phyloP scores from a whole-genome alignment of 2,113 vertebrate genomes.

The Elephantulus edwardii region DNA sequence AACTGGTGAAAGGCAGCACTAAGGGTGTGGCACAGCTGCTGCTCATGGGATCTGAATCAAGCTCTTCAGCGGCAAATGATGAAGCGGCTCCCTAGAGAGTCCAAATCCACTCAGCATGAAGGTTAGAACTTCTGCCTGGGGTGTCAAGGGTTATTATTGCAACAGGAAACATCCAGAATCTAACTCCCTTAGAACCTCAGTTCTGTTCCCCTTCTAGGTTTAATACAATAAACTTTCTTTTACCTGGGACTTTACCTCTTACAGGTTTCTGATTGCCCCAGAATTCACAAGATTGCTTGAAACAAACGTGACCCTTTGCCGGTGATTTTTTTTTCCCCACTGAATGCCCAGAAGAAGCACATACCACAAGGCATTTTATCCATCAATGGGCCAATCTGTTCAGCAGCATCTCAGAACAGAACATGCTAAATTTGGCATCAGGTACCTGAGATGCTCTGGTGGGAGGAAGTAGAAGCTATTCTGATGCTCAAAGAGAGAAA shows the following conservation, averaged over 20 bases:
- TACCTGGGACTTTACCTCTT: background rate
- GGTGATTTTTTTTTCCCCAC: background rate
- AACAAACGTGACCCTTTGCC: background rate
- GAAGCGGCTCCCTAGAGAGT: background rate
- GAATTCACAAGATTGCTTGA: slow-evolving; percentile 25
- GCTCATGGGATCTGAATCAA: background rate
- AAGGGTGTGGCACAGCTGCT: background rate
- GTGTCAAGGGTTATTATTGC: background rate
- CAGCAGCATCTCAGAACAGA: slow-evolving; percentile 58
- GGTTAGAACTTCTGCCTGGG: background rate
- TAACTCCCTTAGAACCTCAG: background rate
- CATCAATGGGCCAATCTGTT: slow-evolving; percentile 61
- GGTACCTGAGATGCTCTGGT: slow-evolving; percentile 58
- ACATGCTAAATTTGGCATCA: slow-evolving; percentile 71
- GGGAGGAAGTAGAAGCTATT: slow-evolving; percentile 56
- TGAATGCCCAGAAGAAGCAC: slow-evolving; percentile 37
- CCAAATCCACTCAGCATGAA: slow-evolving; percentile 37
- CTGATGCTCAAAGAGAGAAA: slow-evolving; percentile 25
- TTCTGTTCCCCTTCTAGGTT: background rate
- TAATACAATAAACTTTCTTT: background rate
- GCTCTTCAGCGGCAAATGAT: background rate
- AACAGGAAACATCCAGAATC: slow-evolving; percentile 8
- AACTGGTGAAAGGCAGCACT: background rate
- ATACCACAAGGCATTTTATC: slow-evolving; percentile 37
- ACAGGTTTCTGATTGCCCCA: background rate